These are phyloP conservation scores for Eugnorisma glareosa DNA, from an alignment of 2,888 invertebrate species.

Conservation along the genomic window DNA sequence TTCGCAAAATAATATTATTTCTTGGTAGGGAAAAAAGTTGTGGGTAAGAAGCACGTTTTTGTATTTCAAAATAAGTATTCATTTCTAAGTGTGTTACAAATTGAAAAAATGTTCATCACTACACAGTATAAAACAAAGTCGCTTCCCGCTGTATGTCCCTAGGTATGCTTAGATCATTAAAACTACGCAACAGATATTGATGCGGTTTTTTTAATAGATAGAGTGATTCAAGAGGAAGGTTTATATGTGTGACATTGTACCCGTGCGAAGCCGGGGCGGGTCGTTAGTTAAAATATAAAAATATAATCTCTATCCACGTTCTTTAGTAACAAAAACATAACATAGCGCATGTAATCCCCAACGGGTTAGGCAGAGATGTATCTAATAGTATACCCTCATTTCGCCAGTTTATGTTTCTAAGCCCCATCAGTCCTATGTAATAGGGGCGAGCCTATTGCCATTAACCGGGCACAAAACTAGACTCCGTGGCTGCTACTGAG, in stretches of 20 bases:
- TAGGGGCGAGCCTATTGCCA: background rate
- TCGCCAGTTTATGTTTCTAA: background rate
- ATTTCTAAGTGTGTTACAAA: background rate
- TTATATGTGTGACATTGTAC: too few species aligned
- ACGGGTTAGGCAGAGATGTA: background rate
- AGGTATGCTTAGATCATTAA: too few species aligned
- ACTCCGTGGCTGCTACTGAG: background rate
- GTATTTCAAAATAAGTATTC: background rate
- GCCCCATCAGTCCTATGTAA: background rate
- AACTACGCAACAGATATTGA: too few species aligned
- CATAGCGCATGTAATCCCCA: background rate
- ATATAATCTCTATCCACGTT: background rate
- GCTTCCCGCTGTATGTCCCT: too few species aligned
- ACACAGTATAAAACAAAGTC: too few species aligned
- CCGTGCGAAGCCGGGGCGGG: too few species aligned
- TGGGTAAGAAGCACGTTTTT: background rate
- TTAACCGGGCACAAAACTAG: background rate
- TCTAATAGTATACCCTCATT: background rate
- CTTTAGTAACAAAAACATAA: background rate
- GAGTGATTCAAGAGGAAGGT: too few species aligned
- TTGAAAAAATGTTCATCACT: background rate
- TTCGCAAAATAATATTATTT: constrained; percentile 21
- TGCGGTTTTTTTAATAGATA: too few species aligned
- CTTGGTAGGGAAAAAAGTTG: background rate
- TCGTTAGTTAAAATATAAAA: background rate